These are phyloP conservation scores for Latrodectus geometricus DNA, from an alignment of 1,140 invertebrate species.

Conservation along the genomic window DNA sequence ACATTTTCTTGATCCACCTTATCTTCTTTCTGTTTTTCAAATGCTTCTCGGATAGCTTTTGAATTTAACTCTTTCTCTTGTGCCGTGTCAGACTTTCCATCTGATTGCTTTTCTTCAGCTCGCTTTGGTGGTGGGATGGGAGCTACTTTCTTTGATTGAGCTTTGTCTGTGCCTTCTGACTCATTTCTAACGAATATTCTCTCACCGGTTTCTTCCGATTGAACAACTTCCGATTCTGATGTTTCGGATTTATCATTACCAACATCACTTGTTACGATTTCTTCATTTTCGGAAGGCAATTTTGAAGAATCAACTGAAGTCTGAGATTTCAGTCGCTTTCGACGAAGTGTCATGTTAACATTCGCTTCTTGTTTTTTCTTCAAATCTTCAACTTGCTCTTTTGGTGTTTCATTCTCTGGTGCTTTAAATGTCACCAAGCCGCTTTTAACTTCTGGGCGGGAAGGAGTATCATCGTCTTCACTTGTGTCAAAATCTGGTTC, in stretches of 20 bases:
- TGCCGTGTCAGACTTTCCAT: not conserved
- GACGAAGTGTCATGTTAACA: conserved; percentile 20
- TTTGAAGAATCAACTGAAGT: conserved; percentile 51
- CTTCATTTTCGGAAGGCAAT: conserved; percentile 2
- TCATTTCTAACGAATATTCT: conserved; percentile 38
- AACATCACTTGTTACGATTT: not conserved
- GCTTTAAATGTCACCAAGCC: conserved; percentile 37
- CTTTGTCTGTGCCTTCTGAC: not conserved
- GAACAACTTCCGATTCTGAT: conserved; percentile 16
- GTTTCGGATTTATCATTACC: not conserved
- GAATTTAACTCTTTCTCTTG: conserved; percentile 26
- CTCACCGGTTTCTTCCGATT: conserved; percentile 52
- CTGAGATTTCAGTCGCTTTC: conserved; percentile 44
- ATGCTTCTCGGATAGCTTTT: conserved; percentile 25
- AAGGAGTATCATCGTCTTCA: conserved; percentile 60
- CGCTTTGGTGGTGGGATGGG: conserved; percentile 41
- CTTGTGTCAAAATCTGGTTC: conserved; percentile 82
- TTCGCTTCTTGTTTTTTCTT: not conserved
- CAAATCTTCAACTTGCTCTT: not conserved
- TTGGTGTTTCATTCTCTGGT: conserved; percentile 6
- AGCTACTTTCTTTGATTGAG: conserved; percentile 33
- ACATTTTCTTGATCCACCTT: not conserved
- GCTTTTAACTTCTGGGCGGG: conserved; percentile 20
- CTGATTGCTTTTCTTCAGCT: conserved; percentile 5
- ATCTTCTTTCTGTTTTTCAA: conserved; percentile 37